phyloP scores from a whole-genome alignment of 2,797 vertebrate genomes.

The Gallinago solitaria region DNA sequence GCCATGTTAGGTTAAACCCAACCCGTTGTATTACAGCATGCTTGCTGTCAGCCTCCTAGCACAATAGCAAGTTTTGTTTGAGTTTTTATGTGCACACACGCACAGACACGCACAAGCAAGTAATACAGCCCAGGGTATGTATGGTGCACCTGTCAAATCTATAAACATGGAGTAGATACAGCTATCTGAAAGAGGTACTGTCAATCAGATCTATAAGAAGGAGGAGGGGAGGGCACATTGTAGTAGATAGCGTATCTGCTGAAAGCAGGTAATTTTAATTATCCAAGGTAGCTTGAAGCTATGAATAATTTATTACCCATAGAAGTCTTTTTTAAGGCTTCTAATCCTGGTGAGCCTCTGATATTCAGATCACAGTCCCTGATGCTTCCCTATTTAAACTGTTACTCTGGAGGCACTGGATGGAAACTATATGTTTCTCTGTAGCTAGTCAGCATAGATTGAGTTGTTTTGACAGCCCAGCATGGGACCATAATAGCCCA shows the following conservation, averaged over 20 bases:
- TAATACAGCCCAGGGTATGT: background rate
- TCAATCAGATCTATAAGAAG: slow-evolving; percentile 65
- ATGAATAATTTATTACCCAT: slow-evolving; percentile 77
- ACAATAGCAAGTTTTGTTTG: background rate
- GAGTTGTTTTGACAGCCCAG: slow-evolving; percentile 67
- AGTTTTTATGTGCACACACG: background rate
- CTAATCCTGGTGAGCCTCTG: slow-evolving; percentile 57
- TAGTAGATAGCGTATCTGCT: slow-evolving; percentile 73
- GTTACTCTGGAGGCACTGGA: slow-evolving; percentile 35
- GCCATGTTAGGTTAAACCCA: background rate
- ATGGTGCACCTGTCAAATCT: slow-evolving; percentile 11
- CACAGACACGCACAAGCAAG: background rate
- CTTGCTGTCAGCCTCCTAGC: background rate
- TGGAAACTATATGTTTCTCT: slow-evolving; percentile 38
- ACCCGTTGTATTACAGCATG: background rate
- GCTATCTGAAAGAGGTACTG: slow-evolving; percentile 57
- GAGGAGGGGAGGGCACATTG: background rate
- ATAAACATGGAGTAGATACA: slow-evolving; percentile 45
- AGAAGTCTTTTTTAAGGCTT: slow-evolving; percentile 41
- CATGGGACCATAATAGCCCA: slow-evolving; percentile 32
- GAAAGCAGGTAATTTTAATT: slow-evolving; percentile 80
- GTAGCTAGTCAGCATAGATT: slow-evolving; percentile 47
- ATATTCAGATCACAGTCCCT: slow-evolving; percentile 65
- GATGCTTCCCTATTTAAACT: slow-evolving; percentile 55
- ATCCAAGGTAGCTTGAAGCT: slow-evolving; percentile 71